phyloP scores from a whole-genome alignment of 2,113 vertebrate genomes.

The Pseudopodoces humilis region DNA sequence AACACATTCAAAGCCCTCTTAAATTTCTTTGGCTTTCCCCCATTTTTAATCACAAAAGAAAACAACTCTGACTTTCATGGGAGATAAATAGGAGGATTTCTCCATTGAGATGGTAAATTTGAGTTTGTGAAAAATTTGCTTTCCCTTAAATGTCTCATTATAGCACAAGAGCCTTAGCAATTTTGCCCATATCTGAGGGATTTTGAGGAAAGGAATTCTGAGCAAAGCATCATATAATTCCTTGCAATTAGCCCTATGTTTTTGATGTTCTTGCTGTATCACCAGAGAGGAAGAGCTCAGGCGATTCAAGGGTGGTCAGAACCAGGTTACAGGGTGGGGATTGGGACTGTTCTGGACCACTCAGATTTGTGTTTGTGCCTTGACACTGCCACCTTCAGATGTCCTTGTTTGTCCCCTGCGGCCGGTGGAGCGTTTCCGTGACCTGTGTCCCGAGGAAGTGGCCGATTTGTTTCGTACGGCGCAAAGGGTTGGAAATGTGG shows the following conservation, averaged over 20 bases:
- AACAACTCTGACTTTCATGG: background rate
- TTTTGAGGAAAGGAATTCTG: background rate
- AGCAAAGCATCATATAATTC: background rate
- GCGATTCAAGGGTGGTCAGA: background rate
- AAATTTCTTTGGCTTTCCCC: background rate
- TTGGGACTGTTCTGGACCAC: background rate
- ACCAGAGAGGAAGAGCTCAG: background rate
- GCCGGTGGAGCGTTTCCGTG: constrained; percentile 83
- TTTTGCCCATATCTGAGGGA: background rate
- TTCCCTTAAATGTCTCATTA: background rate
- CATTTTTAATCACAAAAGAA: background rate
- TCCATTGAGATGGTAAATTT: background rate
- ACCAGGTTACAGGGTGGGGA: background rate
- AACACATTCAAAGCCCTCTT: background rate
- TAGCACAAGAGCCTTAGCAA: background rate
- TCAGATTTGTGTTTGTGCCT: constrained; percentile 58
- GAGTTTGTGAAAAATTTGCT: background rate
- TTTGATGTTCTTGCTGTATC: background rate
- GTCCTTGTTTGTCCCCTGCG: constrained; percentile 89
- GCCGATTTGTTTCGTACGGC: constrained; percentile 81
- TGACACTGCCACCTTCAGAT: constrained; percentile 76
- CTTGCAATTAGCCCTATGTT: background rate
- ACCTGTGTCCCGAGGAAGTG: constrained; percentile 85
- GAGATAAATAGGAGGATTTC: background rate
- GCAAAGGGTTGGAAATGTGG: constrained; percentile 81